Conservation (phyloP, 2,797 vertebrate species). For the Tenualosa ilisha region DNA sequence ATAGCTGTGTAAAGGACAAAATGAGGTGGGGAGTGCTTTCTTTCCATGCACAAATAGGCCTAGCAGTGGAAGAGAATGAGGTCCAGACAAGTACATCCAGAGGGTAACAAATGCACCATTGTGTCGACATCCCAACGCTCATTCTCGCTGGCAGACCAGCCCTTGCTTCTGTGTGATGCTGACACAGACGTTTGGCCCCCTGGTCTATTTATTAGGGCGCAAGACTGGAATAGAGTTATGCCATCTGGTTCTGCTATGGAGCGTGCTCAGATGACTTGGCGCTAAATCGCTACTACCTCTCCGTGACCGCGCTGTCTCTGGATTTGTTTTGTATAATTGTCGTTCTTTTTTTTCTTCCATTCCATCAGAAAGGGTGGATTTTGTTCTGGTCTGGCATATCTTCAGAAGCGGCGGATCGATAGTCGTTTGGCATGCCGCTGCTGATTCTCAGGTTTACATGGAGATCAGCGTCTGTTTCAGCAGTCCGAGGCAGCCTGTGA, state of each 20-base stretch:
- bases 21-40: constrained; percentile 75
- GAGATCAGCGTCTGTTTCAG: neutral
- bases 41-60: constrained; percentile 71
- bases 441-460: neutral
- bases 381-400: neutral
- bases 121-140: constrained; percentile 56
- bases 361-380: neutral
- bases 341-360: neutral
- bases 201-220: constrained; percentile 46
- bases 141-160: neutral
- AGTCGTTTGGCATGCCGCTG: neutral
- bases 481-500: neutral
- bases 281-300: neutral
- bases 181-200: constrained; percentile 10
- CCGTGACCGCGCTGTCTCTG: neutral
- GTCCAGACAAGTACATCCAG: constrained; percentile 81
- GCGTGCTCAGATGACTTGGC: neutral
- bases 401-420: neutral
- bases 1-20: constrained; percentile 80
- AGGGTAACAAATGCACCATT: constrained; percentile 79
- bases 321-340: neutral
- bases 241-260: neutral
- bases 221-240: neutral
- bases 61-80: constrained; percentile 52
- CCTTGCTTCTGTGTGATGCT: neutral